Base-by-base conservation (phyloP, 1,140 invertebrate species). In the Parapsyche elsis region DNA sequence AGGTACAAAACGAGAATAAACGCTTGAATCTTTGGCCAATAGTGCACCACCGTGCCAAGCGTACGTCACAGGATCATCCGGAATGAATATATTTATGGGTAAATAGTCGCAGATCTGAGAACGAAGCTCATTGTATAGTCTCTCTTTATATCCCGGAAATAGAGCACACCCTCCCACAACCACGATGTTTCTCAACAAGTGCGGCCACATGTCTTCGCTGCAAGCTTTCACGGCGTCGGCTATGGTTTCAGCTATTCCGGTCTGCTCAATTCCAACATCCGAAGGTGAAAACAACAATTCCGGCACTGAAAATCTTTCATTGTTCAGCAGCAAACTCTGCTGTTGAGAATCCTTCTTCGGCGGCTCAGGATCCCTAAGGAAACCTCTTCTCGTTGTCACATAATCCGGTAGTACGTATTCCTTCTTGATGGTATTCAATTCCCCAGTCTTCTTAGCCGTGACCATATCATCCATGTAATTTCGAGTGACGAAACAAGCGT, bases 351-450 rank as follows among this genome's bases (percentile, higher is more conserved):
- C 88, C 78, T 90, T 87, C 61, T 93, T 92, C 19, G 89, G 88
- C 83, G 84, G 85, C 0, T 87, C 85, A 49, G 92, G 88, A 73
- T 90, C 88, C 78, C 91, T 88, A 0, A 98, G 87, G 87, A 93
- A 96, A 9, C 97, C 97, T 81, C 96, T 88, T 84, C 94, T 92
- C 4, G 97, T 91, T 0, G 93, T 93, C 0, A 95, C 96, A 84
- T 96, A 99, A 89, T 99, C 98, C 0, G 98, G 98, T 73, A 99
- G 88, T 0, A 99, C 94, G 88, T 99, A 99, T 85, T 99, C 97
- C 79, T 93, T 91, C 0, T 93, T 90, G 73, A 98, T 95, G 84
- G 95, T 94, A 19, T 87, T 87, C 0, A 89, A 88, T 9, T 84
- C 80, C 79, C 91, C 89, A 86, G 92, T 92, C 71, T 89, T 89